A percentile compares a stretch with the other conserved stretches of the same genome.
These are phyloP conservation scores for Bibio marci DNA, from an alignment of 2,888 invertebrate species.

Conservation along the genomic window DNA sequence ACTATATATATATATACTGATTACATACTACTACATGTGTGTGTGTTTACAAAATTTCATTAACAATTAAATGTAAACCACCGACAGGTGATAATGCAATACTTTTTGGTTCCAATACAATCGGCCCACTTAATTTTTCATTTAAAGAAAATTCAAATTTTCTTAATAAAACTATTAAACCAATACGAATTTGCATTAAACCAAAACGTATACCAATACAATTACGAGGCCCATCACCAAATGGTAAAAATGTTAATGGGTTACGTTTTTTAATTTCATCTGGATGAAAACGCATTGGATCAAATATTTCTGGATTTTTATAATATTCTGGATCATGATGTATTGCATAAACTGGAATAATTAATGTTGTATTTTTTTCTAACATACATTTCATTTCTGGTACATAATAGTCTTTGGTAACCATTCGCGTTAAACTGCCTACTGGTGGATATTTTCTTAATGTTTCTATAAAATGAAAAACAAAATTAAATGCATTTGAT, in stretches of 20 bases:
- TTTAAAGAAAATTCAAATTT: background rate
- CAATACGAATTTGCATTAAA: slow-evolving; percentile 15
- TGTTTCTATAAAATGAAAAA: slow-evolving; percentile 22
- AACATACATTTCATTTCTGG: slow-evolving; percentile 28
- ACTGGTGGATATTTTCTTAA: slow-evolving; percentile 31
- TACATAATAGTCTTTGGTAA: too few species aligned
- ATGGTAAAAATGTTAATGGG: slow-evolving; percentile 26
- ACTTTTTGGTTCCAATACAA: background rate
- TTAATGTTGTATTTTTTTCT: slow-evolving; percentile 32
- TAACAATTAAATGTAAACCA: too few species aligned
- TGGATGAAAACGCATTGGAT: slow-evolving; percentile 39
- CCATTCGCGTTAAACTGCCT: slow-evolving; percentile 30
- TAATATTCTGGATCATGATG: slow-evolving; percentile 41
- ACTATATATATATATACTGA: too few species aligned
- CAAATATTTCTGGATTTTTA: slow-evolving; percentile 40
- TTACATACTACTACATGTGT: too few species aligned
- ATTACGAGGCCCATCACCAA: too few species aligned
- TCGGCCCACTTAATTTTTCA: background rate
- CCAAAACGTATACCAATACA: slow-evolving; percentile 28
- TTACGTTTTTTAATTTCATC: slow-evolving; percentile 27
- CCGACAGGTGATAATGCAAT: background rate
- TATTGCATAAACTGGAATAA: slow-evolving; percentile 37
- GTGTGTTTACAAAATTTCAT: too few species aligned
- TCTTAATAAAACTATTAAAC: too few species aligned
- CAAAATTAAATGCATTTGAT: too few species aligned